Evolutionary conservation across 2,113 vertebrate species (phyloP).

Genomic region (Sebastes schlegelii): DNA sequence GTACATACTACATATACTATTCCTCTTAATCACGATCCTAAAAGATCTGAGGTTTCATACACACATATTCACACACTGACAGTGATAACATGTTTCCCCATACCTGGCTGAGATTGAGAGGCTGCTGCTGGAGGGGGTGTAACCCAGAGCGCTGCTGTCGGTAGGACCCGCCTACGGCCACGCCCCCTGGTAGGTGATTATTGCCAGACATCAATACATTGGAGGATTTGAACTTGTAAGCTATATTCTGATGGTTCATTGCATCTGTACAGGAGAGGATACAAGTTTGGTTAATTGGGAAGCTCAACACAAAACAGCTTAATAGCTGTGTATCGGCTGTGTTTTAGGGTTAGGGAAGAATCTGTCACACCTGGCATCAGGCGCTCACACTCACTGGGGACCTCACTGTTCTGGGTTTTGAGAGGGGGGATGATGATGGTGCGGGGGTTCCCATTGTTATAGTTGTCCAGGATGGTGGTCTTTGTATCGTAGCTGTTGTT

Average conservation of each 20-base stretch:
- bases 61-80: neutral
- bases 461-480: constrained; percentile 88
- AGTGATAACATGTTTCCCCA: neutral
- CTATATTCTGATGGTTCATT: constrained; percentile 92
- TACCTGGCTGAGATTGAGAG: constrained; percentile 99
- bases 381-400: constrained; percentile 91
- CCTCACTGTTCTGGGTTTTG: constrained; percentile 92
- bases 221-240: constrained; percentile 95
- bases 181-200: constrained; percentile 90
- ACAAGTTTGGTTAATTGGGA: neutral
- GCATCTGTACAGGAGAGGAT: constrained; percentile 77
- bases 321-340: too few species aligned
- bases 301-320: neutral
- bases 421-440: constrained; percentile 98
- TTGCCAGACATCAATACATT: constrained; percentile 89
- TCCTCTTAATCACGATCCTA: neutral
- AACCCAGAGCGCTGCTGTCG: constrained; percentile 93
- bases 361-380: constrained; percentile 88
- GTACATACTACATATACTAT: neutral
- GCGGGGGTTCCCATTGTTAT: constrained; percentile 90
- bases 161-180: constrained; percentile 88
- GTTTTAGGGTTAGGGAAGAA: neutral
- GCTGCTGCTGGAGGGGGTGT: constrained; percentile 96
- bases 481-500: constrained; percentile 91
- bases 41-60: neutral